A percentile compares a stretch with the other conserved stretches of the same genome.
Conservation (phyloP, 2,113 vertebrate species). For the Myrmecophaga tridactyla region DNA sequence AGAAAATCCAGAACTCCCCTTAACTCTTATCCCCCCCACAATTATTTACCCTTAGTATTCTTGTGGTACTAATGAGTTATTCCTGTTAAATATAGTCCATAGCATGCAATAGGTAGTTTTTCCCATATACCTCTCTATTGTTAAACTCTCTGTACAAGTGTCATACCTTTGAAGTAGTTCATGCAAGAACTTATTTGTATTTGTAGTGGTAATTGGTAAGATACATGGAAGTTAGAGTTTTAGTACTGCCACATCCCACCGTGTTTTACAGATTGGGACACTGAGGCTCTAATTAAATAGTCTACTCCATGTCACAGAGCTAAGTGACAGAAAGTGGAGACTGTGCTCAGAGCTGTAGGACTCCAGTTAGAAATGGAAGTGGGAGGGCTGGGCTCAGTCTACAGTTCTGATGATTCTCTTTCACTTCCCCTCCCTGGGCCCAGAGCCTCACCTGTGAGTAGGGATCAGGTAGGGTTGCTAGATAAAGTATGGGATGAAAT, state of each 20-base stretch:
- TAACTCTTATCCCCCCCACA: no score
- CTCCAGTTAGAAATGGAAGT: neutral
- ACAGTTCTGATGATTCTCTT: neutral
- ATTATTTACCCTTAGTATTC: no score
- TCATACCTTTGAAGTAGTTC: no score
- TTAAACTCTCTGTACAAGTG: no score
- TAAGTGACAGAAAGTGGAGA: neutral
- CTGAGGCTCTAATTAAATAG: neutral
- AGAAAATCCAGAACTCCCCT: no score
- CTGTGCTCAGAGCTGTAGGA: neutral
- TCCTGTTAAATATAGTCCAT: no score
- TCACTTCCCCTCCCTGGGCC: neutral
- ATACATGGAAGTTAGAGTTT: no score
- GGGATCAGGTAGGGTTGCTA: neutral
- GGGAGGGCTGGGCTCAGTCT: neutral
- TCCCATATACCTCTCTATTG: no score
- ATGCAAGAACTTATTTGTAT: no score
- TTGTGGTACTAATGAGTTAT: no score
- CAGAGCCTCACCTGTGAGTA: neutral
- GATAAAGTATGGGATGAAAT: neutral
- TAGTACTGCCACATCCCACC: rapidly evolving
- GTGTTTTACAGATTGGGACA: neutral
- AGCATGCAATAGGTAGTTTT: no score
- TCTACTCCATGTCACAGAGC: neutral
- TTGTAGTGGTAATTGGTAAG: no score